Conservation (phyloP, 2,113 vertebrate species). For the Vidua chalybeata region DNA sequence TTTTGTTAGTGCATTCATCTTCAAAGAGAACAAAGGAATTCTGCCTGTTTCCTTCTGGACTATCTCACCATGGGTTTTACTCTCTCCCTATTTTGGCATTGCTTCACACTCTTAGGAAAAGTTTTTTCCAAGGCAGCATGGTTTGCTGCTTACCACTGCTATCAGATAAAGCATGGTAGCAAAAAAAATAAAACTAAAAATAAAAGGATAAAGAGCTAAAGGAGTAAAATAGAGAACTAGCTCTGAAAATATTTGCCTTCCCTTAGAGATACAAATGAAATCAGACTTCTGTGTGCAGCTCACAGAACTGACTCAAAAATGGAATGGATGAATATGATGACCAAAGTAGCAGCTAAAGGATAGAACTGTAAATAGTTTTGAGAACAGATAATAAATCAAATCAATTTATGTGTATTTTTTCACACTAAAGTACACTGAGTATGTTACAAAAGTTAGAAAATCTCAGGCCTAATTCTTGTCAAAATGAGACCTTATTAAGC, state of each 20-base stretch:
- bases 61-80: background rate
- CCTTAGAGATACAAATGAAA: background rate
- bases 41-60: background rate
- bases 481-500: background rate
- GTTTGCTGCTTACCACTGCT: background rate
- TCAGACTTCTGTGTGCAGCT: background rate
- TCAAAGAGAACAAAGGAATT: background rate
- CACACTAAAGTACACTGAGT: background rate
- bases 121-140: background rate
- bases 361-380: background rate
- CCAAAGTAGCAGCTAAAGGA: background rate
- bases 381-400: background rate
- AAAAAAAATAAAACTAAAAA: background rate
- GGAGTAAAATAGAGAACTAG: background rate
- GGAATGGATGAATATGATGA: background rate
- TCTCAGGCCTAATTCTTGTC: background rate
- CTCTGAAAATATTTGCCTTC: background rate
- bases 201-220: background rate
- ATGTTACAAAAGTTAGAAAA: background rate
- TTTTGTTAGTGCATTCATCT: background rate
- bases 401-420: background rate
- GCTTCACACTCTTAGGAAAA: background rate
- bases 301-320: background rate
- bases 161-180: background rate
- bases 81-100: background rate